Percentiles rank a stretch among this genome's conserved stretches.
Conservation (phyloP, 2,888 invertebrate species). For the Perdita meconis region DNA sequence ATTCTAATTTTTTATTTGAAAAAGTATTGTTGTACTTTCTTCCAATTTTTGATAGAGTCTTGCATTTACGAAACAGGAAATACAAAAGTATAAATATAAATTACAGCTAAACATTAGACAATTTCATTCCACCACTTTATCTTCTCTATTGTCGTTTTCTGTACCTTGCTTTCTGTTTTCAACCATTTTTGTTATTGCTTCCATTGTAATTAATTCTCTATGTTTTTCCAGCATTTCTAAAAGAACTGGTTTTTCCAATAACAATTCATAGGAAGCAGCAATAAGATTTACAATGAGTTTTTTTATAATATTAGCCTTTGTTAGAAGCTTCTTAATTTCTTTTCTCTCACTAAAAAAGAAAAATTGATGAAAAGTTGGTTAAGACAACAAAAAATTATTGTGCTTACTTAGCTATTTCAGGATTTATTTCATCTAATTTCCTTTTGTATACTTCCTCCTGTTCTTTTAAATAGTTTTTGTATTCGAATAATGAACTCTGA, state of each 20-base stretch:
- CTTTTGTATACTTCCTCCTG: constrained; percentile 53
- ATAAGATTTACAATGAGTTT: constrained; percentile 72
- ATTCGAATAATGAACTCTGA: constrained; percentile 57
- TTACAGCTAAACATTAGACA: too few species aligned
- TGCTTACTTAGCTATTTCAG: constrained; percentile 64
- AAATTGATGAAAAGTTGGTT: background rate
- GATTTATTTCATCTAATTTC: constrained; percentile 68
- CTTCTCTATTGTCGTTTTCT: too few species aligned
- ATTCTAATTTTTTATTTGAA: too few species aligned
- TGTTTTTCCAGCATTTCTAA: constrained; percentile 68
- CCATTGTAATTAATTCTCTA: constrained; percentile 67
- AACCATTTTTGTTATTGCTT: constrained; percentile 64
- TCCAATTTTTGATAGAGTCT: too few species aligned
- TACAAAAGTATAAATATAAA: too few species aligned
- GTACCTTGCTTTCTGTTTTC: constrained; percentile 11
- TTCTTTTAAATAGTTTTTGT: constrained; percentile 68
- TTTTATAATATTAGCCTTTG: constrained; percentile 72
- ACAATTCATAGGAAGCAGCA: constrained; percentile 51
- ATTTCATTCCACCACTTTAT: too few species aligned
- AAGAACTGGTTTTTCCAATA: constrained; percentile 48
- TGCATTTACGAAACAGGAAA: too few species aligned
- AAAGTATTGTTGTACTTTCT: too few species aligned
- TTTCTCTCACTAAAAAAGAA: constrained; percentile 63
- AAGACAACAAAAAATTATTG: background rate
- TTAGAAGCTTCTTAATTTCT: constrained; percentile 52